Base-by-base conservation (phyloP, 2,888 invertebrate genomes). In the Tyria jacobaeae region DNA sequence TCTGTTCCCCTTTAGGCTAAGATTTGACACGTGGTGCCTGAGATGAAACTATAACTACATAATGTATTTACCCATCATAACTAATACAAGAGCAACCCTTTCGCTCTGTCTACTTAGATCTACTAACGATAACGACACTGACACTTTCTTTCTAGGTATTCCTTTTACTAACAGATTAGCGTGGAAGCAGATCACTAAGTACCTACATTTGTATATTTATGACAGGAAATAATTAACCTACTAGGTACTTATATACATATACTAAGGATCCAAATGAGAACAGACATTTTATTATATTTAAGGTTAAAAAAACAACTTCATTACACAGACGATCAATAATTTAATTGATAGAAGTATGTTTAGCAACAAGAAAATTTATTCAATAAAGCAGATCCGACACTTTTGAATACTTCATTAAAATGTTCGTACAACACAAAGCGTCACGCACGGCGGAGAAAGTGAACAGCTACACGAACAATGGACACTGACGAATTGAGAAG, bases 371-470 rank as follows among this genome's bases (percentile, higher is more conserved):
- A 41, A 39, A 54, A 54, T 41, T 41, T 12, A 41, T 41, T 41
- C 41, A 54, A 27, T 14, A 24, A n/a, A 39, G 39, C n/a, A 12
- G 31, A 50, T 44, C 15, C 1, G 35, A 27, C 47, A 37, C n/a
- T 39, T 49, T 57, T 58, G 34, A 51, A 58, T 44, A 59, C 55
- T 61, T 64, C 48, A 55, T 50, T 55, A 60, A 24, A 39, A 47
- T 24, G 35, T 31, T 27, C 25, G 44, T 48, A 49, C 66, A 68
- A 76, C 68, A 76, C 68, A 71, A 70, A 72, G 59, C 60, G 67
- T 85, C 83, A 85, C 80, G 84, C 75, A 79, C 71, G 71, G 62
- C 70, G 81, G 89, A 80, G 90, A 91, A 91, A 91, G 91, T 89
- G 80, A 83, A 84, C 71, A 37, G 49, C 58, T 78, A 67, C 68